A percentile compares a stretch with the other conserved stretches of the same genome.
Conservation (phyloP, 2,797 vertebrate genomes). For the Nyctibius grandis region DNA sequence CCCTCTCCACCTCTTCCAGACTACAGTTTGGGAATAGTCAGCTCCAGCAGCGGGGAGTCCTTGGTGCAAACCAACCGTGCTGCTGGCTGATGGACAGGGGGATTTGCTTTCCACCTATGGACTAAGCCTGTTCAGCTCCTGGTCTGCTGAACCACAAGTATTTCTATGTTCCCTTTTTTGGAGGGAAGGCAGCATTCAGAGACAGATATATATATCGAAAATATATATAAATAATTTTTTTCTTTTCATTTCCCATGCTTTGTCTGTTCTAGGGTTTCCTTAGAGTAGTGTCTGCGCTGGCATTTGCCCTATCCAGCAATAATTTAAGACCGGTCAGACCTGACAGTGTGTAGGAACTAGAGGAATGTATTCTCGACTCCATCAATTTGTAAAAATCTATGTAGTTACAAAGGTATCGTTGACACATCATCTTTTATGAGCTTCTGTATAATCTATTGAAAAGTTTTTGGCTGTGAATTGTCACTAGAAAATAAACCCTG, state of each 20-base stretch:
- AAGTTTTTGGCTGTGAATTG: neutral
- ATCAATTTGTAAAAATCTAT: neutral
- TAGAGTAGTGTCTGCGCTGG: neutral
- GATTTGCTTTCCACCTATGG: neutral
- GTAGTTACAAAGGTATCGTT: neutral
- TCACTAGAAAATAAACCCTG: neutral
- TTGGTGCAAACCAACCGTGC: fast-evolving
- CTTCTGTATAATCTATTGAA: neutral
- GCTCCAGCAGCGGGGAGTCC: neutral
- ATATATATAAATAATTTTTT: no score
- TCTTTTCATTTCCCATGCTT: neutral
- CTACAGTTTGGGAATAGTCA: neutral
- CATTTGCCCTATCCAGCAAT: neutral
- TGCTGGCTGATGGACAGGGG: neutral
- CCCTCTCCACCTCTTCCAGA: neutral
- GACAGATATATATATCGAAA: neutral
- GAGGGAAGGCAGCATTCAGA: neutral
- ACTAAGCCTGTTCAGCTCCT: neutral
- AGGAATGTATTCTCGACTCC: neutral
- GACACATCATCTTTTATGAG: neutral
- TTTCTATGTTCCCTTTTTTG: neutral
- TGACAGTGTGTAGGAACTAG: neutral
- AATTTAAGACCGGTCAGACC: neutral
- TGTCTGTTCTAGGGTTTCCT: neutral
- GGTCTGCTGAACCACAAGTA: neutral